A percentile compares a stretch with the other conserved stretches of the same genome.
Evolutionary conservation across 2,113 vertebrate genomes (phyloP).

Genomic region (Erythrolamprus reginae): DNA sequence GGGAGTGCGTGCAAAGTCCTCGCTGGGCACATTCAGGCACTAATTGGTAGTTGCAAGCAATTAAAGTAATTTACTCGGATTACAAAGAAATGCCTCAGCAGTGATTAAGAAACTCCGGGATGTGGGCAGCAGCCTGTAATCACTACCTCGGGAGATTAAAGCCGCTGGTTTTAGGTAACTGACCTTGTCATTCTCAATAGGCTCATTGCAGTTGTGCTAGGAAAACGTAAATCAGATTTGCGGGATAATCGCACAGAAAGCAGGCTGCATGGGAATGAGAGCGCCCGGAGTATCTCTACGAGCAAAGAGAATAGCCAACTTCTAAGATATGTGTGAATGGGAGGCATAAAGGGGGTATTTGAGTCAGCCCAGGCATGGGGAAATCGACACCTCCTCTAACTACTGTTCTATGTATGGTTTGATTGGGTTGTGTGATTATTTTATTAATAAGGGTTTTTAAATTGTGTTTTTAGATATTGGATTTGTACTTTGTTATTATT

Average conservation of each 20-base stretch:
- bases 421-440: too few relatives aligned
- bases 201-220: constrained; percentile 60
- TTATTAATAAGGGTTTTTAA: too few relatives aligned
- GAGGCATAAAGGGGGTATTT: not conserved
- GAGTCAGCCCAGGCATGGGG: not conserved
- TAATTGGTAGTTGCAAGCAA: constrained; percentile 79
- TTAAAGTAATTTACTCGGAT: constrained; percentile 80
- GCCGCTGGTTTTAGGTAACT: constrained; percentile 68
- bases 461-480: too few relatives aligned
- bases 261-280: constrained; percentile 12
- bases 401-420: too few relatives aligned
- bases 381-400: too few relatives aligned
- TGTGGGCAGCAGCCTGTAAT: constrained; percentile 73
- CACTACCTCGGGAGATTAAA: constrained; percentile 71
- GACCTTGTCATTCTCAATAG: constrained; percentile 62
- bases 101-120: constrained; percentile 75
- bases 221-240: constrained; percentile 58
- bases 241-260: constrained; percentile 38
- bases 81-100: constrained; percentile 80
- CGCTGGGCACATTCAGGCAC: constrained; percentile 70
- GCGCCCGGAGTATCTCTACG: not conserved
- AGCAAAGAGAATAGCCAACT: not conserved
- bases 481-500: too few relatives aligned
- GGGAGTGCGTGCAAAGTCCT: constrained; percentile 64
- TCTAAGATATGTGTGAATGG: not conserved